phyloP scores from a whole-genome alignment of 2,113 vertebrate species.

The Thunnus maccoyii region DNA sequence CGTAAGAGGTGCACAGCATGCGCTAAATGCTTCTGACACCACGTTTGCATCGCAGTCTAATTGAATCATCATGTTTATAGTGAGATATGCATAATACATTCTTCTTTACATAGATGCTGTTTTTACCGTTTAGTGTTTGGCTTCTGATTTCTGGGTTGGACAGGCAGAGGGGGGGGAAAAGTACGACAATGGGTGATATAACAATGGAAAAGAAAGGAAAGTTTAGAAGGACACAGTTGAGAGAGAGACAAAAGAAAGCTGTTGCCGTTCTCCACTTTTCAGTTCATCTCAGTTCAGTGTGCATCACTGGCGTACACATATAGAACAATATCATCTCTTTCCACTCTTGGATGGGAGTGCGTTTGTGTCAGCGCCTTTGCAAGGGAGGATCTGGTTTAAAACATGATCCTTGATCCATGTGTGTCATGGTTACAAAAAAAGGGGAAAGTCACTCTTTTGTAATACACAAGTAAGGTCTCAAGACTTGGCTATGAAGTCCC shows the following conservation, averaged over 20 bases:
- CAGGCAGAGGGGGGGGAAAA: slow-evolving; percentile 6
- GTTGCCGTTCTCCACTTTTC: not conserved
- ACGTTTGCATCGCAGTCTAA: slow-evolving; percentile 52
- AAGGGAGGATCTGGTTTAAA: slow-evolving; percentile 4
- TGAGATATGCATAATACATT: slow-evolving; percentile 46
- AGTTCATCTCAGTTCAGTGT: slow-evolving; percentile 27
- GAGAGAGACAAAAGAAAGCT: slow-evolving; percentile 13
- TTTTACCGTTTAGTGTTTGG: slow-evolving; percentile 40
- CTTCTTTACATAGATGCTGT: slow-evolving; percentile 45
- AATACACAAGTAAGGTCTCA: no score
- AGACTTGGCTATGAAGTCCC: no score
- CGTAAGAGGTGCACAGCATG: slow-evolving; percentile 40
- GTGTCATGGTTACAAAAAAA: no score
- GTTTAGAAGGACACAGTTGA: slow-evolving; percentile 1
- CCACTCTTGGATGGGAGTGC: not conserved
- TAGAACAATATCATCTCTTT: slow-evolving; percentile 31
- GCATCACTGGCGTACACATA: slow-evolving; percentile 9
- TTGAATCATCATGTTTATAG: slow-evolving; percentile 56
- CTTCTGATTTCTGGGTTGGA: slow-evolving; percentile 24
- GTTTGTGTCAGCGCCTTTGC: not conserved
- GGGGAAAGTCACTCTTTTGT: no score
- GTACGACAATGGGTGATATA: slow-evolving; percentile 15
- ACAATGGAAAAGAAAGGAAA: not conserved
- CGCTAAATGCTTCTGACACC: slow-evolving; percentile 58
- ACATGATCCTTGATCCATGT: not conserved